These are phyloP conservation scores for Halichondria panicea DNA, from an alignment of 37 sponge, comb jelly and placozoan species.

Conservation along the genomic window DNA sequence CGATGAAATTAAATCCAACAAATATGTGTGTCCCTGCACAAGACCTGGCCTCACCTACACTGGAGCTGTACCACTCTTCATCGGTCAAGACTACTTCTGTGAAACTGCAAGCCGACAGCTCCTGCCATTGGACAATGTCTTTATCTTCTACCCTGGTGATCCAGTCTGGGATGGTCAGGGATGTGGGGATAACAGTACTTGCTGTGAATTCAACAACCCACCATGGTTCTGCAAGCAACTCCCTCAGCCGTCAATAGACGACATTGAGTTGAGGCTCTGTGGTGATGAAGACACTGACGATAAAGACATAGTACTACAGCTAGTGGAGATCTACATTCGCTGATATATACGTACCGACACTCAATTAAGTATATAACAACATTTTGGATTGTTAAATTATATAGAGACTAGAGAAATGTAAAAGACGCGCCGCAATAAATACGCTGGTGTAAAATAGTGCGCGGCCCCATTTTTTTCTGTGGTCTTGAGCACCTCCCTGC, in stretches of 20 bases:
- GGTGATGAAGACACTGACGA: not conserved
- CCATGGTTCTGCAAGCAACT: conserved; percentile 27
- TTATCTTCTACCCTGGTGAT: not conserved
- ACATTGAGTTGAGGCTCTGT: conserved; percentile 25
- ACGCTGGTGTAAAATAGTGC: too few relatives aligned
- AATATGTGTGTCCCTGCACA: too few relatives aligned
- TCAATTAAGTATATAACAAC: too few relatives aligned
- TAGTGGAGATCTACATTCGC: conserved; percentile 1
- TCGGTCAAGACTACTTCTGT: conserved; percentile 4
- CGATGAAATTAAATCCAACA: not conserved
- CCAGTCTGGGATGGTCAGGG: conserved; percentile 16
- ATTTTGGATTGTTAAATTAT: too few relatives aligned
- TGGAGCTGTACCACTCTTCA: not conserved
- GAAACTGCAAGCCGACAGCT: not conserved
- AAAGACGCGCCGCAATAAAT: too few relatives aligned
- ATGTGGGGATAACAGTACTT: not conserved
- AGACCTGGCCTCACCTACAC: not conserved
- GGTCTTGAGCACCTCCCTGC: too few relatives aligned
- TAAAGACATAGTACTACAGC: conserved; percentile 11
- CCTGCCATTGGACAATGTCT: too few relatives aligned
- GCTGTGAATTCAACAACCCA: conserved; percentile 7
- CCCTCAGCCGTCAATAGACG: not conserved
- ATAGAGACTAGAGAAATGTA: too few relatives aligned
- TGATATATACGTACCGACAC: too few relatives aligned
- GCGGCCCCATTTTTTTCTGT: too few relatives aligned